Base-by-base conservation (phyloP, 2,888 invertebrate genomes). In the Mactromeris polynyma region DNA sequence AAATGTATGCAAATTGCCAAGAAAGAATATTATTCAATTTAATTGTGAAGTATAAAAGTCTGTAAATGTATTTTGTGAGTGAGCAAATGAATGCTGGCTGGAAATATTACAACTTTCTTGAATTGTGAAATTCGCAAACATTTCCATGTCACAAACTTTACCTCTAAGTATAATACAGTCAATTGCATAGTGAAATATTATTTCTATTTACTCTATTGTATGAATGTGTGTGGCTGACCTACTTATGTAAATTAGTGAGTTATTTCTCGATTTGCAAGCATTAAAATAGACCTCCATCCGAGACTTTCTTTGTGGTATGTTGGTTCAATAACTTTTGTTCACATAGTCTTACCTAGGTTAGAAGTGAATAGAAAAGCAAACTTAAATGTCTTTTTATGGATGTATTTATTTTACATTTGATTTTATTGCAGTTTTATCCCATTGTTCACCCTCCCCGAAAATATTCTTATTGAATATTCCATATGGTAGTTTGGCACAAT, bases 371-470 rank as follows among this genome's bases (percentile, higher is more conserved):
- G 11, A 73, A 73, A 26, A 11, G 31, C 26, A 33, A 73, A 17
- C 36, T 73, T 73, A 73, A 73, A 19, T 73, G 73, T 73, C 19
- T 17, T 33, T 73, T 73, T 73, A 73, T 73, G 33, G 31, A 36
- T 36, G 19, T 33, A 33, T 73, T 73, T 73, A 36, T 73, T 73
- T 33, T 36, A 19, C 17, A 73, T 33, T 73, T 36, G 33, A 73
- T 73, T 73, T 73, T 73, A 73, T 73, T 73, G 73, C 14, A 36
- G 31, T 73, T 73, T 36, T 73, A 73, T 36, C 73, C 36, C 3
- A 6, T 73, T 73, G 73, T 73, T 36, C 4, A 26, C 58, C 58
- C n/a, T 64, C 58, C 58, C 26, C 26, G n/a, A 26, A 7, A 26
- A 64, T 26, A 21, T 64, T 64, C 26, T 26, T 64, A 64, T 64